Evolutionary conservation across 2,113 vertebrate species (phyloP), one percentile per base, ranked within the genome.

Genomic region (Pedetes capensis): DNA sequence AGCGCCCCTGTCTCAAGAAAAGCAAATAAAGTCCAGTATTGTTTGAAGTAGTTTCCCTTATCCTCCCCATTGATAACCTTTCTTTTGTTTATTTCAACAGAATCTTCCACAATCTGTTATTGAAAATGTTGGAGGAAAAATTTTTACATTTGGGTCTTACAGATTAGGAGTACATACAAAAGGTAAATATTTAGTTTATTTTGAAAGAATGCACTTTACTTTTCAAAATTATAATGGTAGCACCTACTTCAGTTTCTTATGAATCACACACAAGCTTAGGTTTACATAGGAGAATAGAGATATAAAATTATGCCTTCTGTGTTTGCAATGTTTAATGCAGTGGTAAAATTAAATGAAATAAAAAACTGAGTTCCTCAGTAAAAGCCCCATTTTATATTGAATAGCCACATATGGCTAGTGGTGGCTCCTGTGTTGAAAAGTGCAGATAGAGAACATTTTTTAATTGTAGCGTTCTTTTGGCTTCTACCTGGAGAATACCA

Each of bases 141-240:
- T 99, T 97, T 99, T 99, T 98, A 99, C 99, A 0, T 99, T 99
- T 98, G 99, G 99, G 94, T 99, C 99, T 55, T 99, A 99, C 94
- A 98, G 98, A 97, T 98, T 99, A 98, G 99, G 99, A 87, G 99
- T 99, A 82, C 99, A 99, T 95, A 99, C 99, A 72, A 99, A 99
- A 99, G 99, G 99, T 99, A 98, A 96, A 8, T 29, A 79, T 3
- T 84, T 94, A 87, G 44, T 78, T 92, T 76, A 44, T 88, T 51
- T 88, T 92, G 66, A 93, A 88, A 23, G 44, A 68, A 55, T 80
- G 11, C 3, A 78, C n/a, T 32, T 29, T 87, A 63, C 61, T 79
- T 88, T 25, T 93, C 6, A 53, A 93, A 42, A 37, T 83, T 44
- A 22, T 51, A 78, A 72, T 39, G 55, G n/a, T 18, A 59, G 25